Base-by-base conservation (phyloP, 2,113 vertebrate genomes). In the Ochotona princeps region DNA sequence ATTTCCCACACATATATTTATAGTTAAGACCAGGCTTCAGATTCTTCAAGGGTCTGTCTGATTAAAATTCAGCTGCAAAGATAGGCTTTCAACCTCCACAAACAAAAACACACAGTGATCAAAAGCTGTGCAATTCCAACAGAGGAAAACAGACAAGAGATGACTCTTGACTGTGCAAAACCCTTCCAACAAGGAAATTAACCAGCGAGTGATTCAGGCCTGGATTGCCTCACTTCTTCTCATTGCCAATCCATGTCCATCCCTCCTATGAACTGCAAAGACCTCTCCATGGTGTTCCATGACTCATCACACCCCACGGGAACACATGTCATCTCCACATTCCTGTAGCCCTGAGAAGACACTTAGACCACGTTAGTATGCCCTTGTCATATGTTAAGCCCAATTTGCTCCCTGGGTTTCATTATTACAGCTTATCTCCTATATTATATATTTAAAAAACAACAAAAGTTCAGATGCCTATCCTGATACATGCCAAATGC, bases 161-260 rank as follows among this genome's bases (percentile, higher is more conserved):
- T 44, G 84, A n/a, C n/a, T 83, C 69, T n/a, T 92, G 60, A 32
- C 87, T 79, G 20, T 61, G 60, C 89, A 86, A 90, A 82, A 69
- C 69, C 70, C 79, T n/a, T 78, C 65, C 88, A 85, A 74, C 70
- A 80, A 89, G 90, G 80, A 89, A 92, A 79, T 25, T 80, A 83
- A 80, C 44, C 75, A 26, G 73, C 83, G 32, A 30, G 25, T 92
- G 82, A 92, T 49, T 84, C 67, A 66, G 26, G 23, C 66, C 73
- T 83, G 38, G 47, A 69, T 67, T 28, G 13, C 74, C 44, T 85
- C 69, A 47, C 63, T 75, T 86, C 69, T 47, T 23, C 35, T 66
- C 38, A 28, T 49, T 86, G 74, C 60, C 83, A 11, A 26, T 18
- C 54, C 17, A 7, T 1, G n/a, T 26, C 69, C 47, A 54, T 81